Conservation (phyloP, 2,797 vertebrate species). For the Galago senegalensis region DNA sequence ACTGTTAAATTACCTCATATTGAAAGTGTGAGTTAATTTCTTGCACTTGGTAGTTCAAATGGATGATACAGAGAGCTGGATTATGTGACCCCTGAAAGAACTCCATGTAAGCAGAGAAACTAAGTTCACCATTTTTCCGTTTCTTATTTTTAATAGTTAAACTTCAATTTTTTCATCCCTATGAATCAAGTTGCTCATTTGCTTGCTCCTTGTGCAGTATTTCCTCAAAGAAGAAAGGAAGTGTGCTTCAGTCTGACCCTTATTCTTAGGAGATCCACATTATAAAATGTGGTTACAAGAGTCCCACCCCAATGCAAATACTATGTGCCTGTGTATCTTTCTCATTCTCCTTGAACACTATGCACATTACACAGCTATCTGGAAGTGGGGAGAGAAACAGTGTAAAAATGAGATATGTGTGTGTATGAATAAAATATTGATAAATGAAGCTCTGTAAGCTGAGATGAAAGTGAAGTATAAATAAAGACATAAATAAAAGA, state of each 20-base stretch:
- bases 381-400: constrained; percentile 81
- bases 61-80: neutral
- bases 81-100: neutral
- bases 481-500: too few relatives aligned
- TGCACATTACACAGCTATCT: constrained; percentile 84
- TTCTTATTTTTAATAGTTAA: constrained; percentile 37
- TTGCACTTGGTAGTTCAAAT: constrained; percentile 4
- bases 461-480: constrained; percentile 88
- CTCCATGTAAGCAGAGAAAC: neutral
- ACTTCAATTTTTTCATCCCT: neutral
- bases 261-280: constrained; percentile 60
- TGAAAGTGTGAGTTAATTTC: neutral
- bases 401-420: constrained; percentile 87
- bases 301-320: constrained; percentile 75
- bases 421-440: constrained; percentile 89
- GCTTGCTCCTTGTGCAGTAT: neutral
- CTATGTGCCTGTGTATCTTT: constrained; percentile 49
- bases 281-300: constrained; percentile 65
- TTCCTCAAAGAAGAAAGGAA: neutral
- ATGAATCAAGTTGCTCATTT: constrained; percentile 34
- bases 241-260: constrained; percentile 53
- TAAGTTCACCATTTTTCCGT: neutral
- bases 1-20: neutral
- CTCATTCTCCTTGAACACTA: constrained; percentile 80
- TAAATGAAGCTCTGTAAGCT: constrained; percentile 89